Evolutionary conservation across 2,113 vertebrate genomes (phyloP).

Genomic region (Caracal caracal): DNA sequence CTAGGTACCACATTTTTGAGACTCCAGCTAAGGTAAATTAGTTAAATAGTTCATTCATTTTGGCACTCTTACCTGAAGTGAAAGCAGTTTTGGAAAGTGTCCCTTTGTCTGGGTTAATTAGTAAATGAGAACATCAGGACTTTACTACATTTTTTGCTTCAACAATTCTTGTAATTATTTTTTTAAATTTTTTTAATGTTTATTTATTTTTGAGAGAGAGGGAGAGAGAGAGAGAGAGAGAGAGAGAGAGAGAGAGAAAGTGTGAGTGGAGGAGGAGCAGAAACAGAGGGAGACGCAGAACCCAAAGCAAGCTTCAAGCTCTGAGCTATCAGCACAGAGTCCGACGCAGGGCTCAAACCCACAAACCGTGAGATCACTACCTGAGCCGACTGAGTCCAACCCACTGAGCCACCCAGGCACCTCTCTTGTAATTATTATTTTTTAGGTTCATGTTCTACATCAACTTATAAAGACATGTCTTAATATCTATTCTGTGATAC

Average conservation of each 20-base stretch:
- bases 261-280: too few species aligned
- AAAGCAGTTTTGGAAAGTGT: conserved; percentile 53
- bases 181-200: neutral
- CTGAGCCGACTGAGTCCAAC: too few species aligned
- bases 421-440: conserved; percentile 38
- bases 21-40: conserved; percentile 56
- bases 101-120: conserved; percentile 62
- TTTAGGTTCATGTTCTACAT: conserved; percentile 14
- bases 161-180: conserved; percentile 45
- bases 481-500: neutral
- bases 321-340: too few species aligned
- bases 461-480: conserved; percentile 22
- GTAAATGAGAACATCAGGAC: conserved; percentile 32
- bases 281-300: too few species aligned
- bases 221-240: too few species aligned
- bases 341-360: too few species aligned
- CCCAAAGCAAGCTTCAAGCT: too few species aligned
- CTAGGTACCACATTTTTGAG: conserved; percentile 22
- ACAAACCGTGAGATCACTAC: too few species aligned
- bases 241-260: too few species aligned
- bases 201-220: too few species aligned
- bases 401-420: too few species aligned
- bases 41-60: conserved; percentile 65
- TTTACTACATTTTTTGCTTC: conserved; percentile 8
- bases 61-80: conserved; percentile 35